These are phyloP conservation scores for Notolabrus celidotus DNA, from an alignment of 2,797 vertebrate species.

Conservation along the genomic window DNA sequence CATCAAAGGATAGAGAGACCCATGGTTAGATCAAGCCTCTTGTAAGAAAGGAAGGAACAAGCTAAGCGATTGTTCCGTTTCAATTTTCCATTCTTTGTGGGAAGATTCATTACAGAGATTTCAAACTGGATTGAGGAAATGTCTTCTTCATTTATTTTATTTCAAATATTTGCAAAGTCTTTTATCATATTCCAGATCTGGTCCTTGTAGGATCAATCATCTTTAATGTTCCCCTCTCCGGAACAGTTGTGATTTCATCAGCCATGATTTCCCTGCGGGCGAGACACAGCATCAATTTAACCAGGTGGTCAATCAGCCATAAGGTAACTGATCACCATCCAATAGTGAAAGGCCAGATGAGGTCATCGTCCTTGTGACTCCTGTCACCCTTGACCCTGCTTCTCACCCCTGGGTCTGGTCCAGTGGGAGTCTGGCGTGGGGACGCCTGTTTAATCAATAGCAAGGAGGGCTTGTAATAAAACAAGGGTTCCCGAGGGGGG, in stretches of 20 bases:
- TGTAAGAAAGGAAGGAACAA: no score
- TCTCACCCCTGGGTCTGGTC: constrained; percentile 60
- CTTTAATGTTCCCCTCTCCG: constrained; percentile 20
- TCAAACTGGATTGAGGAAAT: background rate
- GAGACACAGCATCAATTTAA: constrained; percentile 57
- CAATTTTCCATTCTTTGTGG: no score
- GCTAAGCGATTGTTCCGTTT: no score
- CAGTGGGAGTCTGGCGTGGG: constrained; percentile 63
- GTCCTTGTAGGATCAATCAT: constrained; percentile 28
- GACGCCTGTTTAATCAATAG: constrained; percentile 71
- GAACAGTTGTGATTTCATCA: constrained; percentile 58
- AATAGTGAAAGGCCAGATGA: constrained; percentile 61
- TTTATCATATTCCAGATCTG: constrained; percentile 14
- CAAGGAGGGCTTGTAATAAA: constrained; percentile 47
- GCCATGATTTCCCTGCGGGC: constrained; percentile 64
- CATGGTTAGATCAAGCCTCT: no score
- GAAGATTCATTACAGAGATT: no score
- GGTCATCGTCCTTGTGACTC: constrained; percentile 44
- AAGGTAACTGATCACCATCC: constrained; percentile 67
- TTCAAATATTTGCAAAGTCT: constrained; percentile 20
- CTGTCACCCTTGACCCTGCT: constrained; percentile 53
- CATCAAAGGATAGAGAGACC: no score
- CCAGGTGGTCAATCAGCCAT: constrained; percentile 57
- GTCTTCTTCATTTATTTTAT: constrained; percentile 7
- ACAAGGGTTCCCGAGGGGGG: constrained; percentile 54